Base-by-base conservation (phyloP, 1,140 invertebrate genomes). In the Nixonia krombeini region DNA sequence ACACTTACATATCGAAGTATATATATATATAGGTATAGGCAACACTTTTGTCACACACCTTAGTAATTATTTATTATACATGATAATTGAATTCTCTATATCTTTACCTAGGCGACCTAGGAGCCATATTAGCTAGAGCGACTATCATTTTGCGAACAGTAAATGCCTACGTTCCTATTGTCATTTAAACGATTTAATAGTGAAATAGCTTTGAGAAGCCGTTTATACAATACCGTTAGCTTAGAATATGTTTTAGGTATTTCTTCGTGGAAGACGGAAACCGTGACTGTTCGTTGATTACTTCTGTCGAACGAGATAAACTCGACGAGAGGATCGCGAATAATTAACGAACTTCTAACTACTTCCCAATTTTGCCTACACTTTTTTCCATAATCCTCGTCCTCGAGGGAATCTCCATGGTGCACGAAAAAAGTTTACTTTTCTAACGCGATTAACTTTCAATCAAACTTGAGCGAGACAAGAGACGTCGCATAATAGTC, bases 71-170 rank as follows among this genome's bases (percentile, higher is more conserved):
- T 65, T 21, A 50, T 58, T 63, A 69, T 62, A 53, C 41, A 64
- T 38, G 51, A 70, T 62, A 58, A 61, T 70, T 70, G n/a, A n/a
- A n/a, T n/a, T n/a, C n/a, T n/a, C n/a, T n/a, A 66, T 58, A 63
- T 72, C 70, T 65, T 69, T 72, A 68, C 74, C 51, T 80, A 82
- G 81, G 78, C 67, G 74, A 76, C 79, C 73, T 83, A 83, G 81
- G 79, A 82, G 76, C 74, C 73, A 80, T n/a, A n/a, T 79, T 83
- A 83, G 81, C 75, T 81, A 81, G 80, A 81, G 66, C 61, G 57
- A 76, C 73, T 67, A 72, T 73, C 73, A 74, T 73, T 72, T 72
- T 72, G 56, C 72, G 72, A 73, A 51, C 63, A 76, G 72, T 72
- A 73, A 62, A 51, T 46, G 53, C 58, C 52, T 73, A 73, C 50